Conservation (phyloP, 2,888 invertebrate species). For the Pachycephus smyrnensis region DNA sequence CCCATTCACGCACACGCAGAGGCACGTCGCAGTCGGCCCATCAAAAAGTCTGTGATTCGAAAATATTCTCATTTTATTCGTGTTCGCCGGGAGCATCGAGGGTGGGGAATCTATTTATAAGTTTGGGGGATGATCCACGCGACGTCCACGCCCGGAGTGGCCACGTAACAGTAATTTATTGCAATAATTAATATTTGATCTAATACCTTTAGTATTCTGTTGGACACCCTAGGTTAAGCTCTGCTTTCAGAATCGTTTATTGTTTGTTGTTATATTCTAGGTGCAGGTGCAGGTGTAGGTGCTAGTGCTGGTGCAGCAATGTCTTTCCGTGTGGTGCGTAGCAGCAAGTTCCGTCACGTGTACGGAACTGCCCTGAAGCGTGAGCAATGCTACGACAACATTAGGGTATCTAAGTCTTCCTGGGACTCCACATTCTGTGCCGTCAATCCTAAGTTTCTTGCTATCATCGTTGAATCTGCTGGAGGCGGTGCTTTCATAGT, state of each 20-base stretch:
- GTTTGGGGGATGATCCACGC: slow-evolving; percentile 61
- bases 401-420: slow-evolving; percentile 96
- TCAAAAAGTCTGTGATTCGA: slow-evolving; percentile 49
- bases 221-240: not conserved
- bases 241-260: slow-evolving; percentile 1
- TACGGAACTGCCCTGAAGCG: slow-evolving; percentile 91
- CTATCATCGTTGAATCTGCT: slow-evolving; percentile 96
- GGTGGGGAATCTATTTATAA: slow-evolving; percentile 63
- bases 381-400: slow-evolving; percentile 98
- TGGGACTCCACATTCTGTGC: slow-evolving; percentile 99
- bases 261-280: slow-evolving; percentile 18
- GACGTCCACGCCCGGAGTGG: slow-evolving; percentile 59
- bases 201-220: slow-evolving; percentile 7
- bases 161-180: slow-evolving; percentile 61
- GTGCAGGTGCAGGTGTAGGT: slow-evolving; percentile 5
- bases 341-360: slow-evolving; percentile 98
- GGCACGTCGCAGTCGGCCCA: not conserved
- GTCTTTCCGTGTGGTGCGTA: slow-evolving; percentile 97
- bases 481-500: slow-evolving; percentile 97
- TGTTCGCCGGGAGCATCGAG: slow-evolving; percentile 42
- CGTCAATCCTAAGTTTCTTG: slow-evolving; percentile 97
- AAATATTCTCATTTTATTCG: slow-evolving; percentile 60
- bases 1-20: not conserved
- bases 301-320: slow-evolving; percentile 68
- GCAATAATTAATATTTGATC: slow-evolving; percentile 41